These are phyloP conservation scores for Rhopilema esculentum DNA, from an alignment of 30 jellyfish, hydroid and myxozoan genomes.

Conservation along the genomic window DNA sequence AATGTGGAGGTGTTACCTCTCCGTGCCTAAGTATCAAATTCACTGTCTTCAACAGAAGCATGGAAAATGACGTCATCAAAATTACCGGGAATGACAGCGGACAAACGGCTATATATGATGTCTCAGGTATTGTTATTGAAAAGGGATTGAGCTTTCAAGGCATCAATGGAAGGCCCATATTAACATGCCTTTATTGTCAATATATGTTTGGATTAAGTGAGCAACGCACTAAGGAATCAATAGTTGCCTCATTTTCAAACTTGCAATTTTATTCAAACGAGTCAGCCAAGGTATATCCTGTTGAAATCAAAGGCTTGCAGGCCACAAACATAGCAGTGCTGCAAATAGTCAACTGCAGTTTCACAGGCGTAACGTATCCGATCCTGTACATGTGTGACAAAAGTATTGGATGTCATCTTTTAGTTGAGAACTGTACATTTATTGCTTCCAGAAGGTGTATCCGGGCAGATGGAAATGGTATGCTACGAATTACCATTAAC, in stretches of 20 bases:
- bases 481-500: too few species aligned
- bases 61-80: neutral
- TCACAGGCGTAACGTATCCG: too few species aligned
- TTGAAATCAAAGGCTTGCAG: too few species aligned
- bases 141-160: neutral
- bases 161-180: neutral
- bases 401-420: neutral
- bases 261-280: too few species aligned
- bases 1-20: neutral
- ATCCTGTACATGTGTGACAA: neutral
- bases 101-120: neutral
- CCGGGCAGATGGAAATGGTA: too few species aligned
- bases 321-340: too few species aligned
- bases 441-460: too few species aligned
- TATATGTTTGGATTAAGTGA: neutral
- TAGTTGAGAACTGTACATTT: neutral
- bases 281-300: too few species aligned
- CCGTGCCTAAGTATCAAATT: constrained; percentile 36
- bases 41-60: constrained; percentile 9
- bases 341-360: too few species aligned
- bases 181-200: neutral
- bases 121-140: neutral
- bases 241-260: too few species aligned
- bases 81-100: neutral
- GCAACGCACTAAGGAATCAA: too few species aligned